Evolutionary conservation across 1,140 invertebrate species (phyloP), one percentile per base, ranked within the genome.

Genomic region (Trichonephila clavipes): DNA sequence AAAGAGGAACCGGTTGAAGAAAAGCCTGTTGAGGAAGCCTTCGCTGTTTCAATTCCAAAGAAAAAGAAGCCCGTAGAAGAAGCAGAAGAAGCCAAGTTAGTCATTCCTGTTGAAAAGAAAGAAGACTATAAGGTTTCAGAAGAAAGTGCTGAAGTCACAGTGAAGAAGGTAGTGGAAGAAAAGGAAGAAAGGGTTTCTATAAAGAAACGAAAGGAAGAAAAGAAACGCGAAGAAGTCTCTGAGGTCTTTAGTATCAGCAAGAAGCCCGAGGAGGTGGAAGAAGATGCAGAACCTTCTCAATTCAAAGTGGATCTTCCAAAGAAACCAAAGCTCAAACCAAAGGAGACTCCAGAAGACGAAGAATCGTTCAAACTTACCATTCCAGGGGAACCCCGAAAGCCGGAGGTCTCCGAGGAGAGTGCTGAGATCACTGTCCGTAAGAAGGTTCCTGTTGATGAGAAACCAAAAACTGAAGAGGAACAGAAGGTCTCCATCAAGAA

Each of bases 241-340:
- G 92, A 93, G 64, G 92, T 81, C 51, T 82, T 93, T 40, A 93
- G 44, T 44, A 64, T 93, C 40, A 1, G 51, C 7, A 66, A 94
- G n/a, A 81, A 87, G 18, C 61, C 44, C 0, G 85, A 92, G 18
- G 62, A 93, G 7, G 95, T 95, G 44, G 95, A 97, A 94, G 97
- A 98, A 96, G 96, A 97, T 61, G 97, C 97, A n/a, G 98, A 98
- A 95, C 97, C 97, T 94, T 44, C 94, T n/a, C 51, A 72, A 62
- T 72, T 82, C 95, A 97, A 96, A 16, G 97, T 98, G 96, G 97
- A 97, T 96, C 96, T 97, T 28, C 97, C 97, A 72, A 97, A 98
- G 96, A 96, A 97, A 92, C 97, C 97, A 95, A 64, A 59, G 24
- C 19, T 40, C 2, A 85, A 92, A 28, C 21, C 51, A n/a, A 92